Evolutionary conservation across 2,888 invertebrate species (phyloP), one percentile per base, ranked within the genome.

Genomic region (Liopterus haemorrhoidalis): DNA sequence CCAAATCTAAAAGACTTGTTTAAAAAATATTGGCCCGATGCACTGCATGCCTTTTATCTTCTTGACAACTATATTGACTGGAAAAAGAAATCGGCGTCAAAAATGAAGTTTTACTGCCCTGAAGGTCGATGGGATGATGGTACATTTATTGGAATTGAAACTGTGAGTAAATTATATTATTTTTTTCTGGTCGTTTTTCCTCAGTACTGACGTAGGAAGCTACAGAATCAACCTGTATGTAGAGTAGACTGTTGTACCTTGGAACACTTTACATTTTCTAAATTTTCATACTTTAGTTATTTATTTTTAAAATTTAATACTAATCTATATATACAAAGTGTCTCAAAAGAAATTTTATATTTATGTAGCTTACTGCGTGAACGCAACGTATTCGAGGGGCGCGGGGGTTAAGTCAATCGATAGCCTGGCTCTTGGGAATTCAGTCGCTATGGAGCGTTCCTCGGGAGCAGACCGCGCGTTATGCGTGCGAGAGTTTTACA

Each of bases 51-150:
- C 0, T 66, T 65, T 48, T 61, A 65, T 14, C 59, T 67, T 21
- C 51, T 75, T 16, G 60, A 67, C 19, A 69, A 63, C 30, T 65
- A 67, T 41, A 61, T 62, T 31, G 50, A 55, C 14, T 68, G 70
- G 62, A 56, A 59, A 16, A 50, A 55, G 25, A 57, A 65, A 1
- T 52, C 61, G 11, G 57, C 63, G 33, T 59, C 57, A 12, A 16
- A 54, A 21, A 41, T 70, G 41, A 61, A 62, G 53, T 67, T 73
- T 9, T 71, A 64, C 44, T 68, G 70, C 35, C 71, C 71, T 2
- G 59, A 59, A 22, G 71, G 70, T 21, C 61, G 70, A 38, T 56
- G 66, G 20, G 35, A 53, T 2, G 65, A 66, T 51, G 73, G 71
- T 19, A 65, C 61, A 18, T 60, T 63, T 36, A 48, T 66, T 43